A percentile compares a stretch with the other conserved stretches of the same genome.
Conservation (phyloP, 2,113 vertebrate genomes). For the Chlamydotis undulata region DNA sequence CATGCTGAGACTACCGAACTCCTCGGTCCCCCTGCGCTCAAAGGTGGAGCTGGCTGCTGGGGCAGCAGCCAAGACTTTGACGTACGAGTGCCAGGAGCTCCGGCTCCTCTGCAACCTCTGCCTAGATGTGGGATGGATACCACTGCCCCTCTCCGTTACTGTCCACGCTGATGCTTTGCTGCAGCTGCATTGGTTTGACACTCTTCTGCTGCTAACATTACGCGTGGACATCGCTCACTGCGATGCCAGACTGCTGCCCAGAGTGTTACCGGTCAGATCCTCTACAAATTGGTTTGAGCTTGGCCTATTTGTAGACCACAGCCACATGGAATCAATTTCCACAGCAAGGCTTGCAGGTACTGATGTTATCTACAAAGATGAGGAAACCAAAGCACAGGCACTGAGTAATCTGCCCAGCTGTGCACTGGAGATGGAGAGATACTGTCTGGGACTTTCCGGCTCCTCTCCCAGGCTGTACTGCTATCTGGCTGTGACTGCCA, state of each 20-base stretch:
- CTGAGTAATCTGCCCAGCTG: not conserved
- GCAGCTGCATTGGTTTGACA: not conserved
- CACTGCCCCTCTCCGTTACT: not conserved
- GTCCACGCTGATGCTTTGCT: rapidly evolving
- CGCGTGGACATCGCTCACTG: rapidly evolving
- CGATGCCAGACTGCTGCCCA: not conserved
- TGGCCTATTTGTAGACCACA: not conserved
- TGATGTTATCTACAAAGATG: not conserved
- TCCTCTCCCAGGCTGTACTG: not conserved
- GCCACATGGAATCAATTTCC: not conserved
- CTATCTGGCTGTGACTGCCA: not conserved
- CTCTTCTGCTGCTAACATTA: not conserved
- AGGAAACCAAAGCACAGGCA: not conserved
- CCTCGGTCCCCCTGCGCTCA: rapidly evolving
- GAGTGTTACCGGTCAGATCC: not conserved
- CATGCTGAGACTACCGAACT: not conserved
- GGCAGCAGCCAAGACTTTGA: not conserved
- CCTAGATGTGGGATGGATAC: not conserved
- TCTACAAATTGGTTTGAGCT: not conserved
- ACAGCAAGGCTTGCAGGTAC: not conserved
- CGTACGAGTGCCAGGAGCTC: not conserved
- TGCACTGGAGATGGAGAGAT: not conserved
- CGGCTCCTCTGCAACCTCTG: not conserved
- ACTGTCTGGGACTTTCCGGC: not conserved
- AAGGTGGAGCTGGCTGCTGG: not conserved